Evolutionary conservation across 2,797 vertebrate genomes (phyloP).

Genomic region (Mormyrus proboscirostris): DNA sequence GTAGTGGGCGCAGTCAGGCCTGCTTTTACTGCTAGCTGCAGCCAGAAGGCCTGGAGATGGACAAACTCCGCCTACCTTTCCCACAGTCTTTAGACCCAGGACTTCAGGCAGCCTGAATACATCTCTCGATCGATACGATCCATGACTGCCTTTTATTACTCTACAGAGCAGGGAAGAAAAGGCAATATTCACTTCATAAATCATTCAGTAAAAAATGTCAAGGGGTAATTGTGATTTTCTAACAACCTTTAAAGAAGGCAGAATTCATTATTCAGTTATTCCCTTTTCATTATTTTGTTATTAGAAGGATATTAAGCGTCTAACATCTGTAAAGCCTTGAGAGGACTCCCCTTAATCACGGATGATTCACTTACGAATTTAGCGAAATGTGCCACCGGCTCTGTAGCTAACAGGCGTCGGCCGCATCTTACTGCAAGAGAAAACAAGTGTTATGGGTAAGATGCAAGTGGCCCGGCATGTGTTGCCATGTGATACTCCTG

Average conservation of each 20-base stretch:
- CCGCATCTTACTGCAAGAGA: neutral
- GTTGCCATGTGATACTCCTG: neutral
- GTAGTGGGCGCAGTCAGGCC: constrained; percentile 14
- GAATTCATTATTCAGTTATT: constrained; percentile 67
- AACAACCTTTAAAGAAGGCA: constrained; percentile 62
- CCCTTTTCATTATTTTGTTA: constrained; percentile 51
- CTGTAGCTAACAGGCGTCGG: neutral
- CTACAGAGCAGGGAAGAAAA: constrained; percentile 35
- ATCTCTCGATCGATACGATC: constrained; percentile 52
- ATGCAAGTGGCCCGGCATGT: neutral
- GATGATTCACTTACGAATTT: neutral
- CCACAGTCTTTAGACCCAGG: constrained; percentile 22
- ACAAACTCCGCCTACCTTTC: constrained; percentile 33
- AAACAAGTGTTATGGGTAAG: neutral
- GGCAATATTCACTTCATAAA: constrained; percentile 73
- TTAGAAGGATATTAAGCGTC: constrained; percentile 12
- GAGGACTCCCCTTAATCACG: neutral
- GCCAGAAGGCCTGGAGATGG: constrained; percentile 6
- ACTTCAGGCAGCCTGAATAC: constrained; percentile 47
- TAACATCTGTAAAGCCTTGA: neutral
- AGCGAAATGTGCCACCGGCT: neutral
- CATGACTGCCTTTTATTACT: constrained; percentile 59
- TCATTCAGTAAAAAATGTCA: constrained; percentile 72
- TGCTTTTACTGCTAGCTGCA: neutral
- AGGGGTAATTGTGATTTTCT: constrained; percentile 67